Evolutionary conservation across 2,888 invertebrate genomes (phyloP), one percentile per base, ranked within the genome.

Genomic region (Trissonchulus sp.): DNA sequence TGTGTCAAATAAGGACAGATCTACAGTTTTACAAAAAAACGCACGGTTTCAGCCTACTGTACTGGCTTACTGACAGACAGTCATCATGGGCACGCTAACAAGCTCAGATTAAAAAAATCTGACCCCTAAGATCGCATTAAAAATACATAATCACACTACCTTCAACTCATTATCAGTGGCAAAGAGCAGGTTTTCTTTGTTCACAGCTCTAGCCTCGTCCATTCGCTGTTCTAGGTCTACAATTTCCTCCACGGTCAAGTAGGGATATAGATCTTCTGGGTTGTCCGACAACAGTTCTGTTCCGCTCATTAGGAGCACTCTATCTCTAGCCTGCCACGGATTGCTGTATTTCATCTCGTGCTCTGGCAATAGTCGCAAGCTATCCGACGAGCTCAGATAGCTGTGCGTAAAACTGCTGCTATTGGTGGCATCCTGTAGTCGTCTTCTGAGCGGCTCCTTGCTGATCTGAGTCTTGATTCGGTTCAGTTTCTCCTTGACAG

Each of bases 181-280:
- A 63, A 63, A 23, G 15, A 63, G n/a, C 23, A 63, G 65, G 8
- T 63, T 30, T n/a, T 3, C 15, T 63, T 63, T 63, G 8, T 30
- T 63, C 23, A 28, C n/a, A 3, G n/a, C 28, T 30, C 28, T 15
- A 23, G 15, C 23, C 65, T 28, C 28, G 8, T 23, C 65, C 65
- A 63, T 3, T 33, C 73, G 73, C 18, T 33, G 73, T 30, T 72
- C 62, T 18, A 74, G 18, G 8, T 69, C 60, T 8, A 3, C 33
- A 31, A 74, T 72, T 72, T 74, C 74, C 30, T 74, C 71, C 30
- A 30, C 2, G 3, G 36, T 36, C 69, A 74, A 72, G 38, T 74
- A 74, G 65, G 3, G 3, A 30, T 63, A 63, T 3, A 15, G 23
- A 23, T 48, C 48, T 8, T 48, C 48, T 23, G 23, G 48, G 23